Evolutionary conservation across 2,113 vertebrate species (phyloP).

Genomic region (Vulpes vulpes): DNA sequence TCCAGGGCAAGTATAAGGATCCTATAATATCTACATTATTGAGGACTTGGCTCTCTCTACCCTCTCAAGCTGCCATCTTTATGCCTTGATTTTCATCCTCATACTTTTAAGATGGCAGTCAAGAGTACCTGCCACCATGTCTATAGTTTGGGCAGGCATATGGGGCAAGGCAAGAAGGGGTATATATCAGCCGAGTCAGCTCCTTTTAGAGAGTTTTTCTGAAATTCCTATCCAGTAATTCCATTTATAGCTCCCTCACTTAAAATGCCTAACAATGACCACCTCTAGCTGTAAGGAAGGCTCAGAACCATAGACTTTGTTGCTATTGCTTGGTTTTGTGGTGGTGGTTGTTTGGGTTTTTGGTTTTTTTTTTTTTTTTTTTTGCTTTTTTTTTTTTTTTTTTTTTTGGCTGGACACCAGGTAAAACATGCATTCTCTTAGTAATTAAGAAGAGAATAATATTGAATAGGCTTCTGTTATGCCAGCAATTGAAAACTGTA

Average conservation of each 20-base stretch:
- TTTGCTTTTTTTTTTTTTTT: not conserved
- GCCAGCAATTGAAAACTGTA: not conserved
- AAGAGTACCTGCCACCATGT: too few species aligned
- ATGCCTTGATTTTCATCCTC: not conserved
- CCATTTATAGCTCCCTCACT: not conserved
- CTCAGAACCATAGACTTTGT: not conserved
- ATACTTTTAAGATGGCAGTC: not conserved
- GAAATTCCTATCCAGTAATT: not conserved
- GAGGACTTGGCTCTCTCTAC: not conserved
- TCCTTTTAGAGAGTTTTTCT: not conserved
- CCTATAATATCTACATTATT: not conserved
- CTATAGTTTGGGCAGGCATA: not conserved
- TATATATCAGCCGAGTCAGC: not conserved
- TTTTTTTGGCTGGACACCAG: not conserved
- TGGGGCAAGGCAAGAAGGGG: not conserved
- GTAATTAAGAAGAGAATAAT: not conserved
- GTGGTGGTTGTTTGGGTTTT: not conserved
- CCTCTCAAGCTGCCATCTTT: not conserved
- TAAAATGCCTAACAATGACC: not conserved
- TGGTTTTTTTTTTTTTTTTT: not conserved
- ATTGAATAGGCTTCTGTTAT: not conserved
- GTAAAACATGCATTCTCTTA: constrained; percentile 24
- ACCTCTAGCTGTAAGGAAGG: not conserved
- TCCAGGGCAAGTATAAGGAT: not conserved
- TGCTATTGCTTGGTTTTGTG: not conserved